phyloP scores from a whole-genome alignment of 2,888 invertebrate species.

The Noctua janthina region DNA sequence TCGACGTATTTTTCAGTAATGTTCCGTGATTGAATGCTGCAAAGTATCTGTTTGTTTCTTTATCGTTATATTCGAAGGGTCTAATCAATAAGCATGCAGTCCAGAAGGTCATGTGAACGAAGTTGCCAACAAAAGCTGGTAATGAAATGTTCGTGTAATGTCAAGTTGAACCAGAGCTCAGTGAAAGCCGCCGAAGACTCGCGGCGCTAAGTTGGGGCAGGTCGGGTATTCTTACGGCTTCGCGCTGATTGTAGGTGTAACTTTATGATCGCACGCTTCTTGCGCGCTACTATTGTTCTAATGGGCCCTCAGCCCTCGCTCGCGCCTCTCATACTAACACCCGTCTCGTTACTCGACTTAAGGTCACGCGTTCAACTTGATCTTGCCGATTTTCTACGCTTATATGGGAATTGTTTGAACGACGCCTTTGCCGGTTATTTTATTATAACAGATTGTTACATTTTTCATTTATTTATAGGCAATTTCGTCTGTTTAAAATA shows the following conservation, averaged over 20 bases:
- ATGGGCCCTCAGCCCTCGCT: constrained; percentile 79
- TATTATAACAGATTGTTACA: constrained; percentile 52
- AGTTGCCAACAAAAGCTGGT: constrained; percentile 36
- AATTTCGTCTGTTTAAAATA: not conserved
- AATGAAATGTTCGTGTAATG: constrained; percentile 60
- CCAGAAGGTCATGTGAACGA: constrained; percentile 23
- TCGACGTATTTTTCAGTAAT: not conserved
- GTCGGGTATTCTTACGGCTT: constrained; percentile 82
- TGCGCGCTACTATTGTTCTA: constrained; percentile 87
- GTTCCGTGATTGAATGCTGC: not conserved
- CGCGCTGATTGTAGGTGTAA: constrained; percentile 83
- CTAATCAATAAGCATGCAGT: constrained; percentile 28
- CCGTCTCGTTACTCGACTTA: constrained; percentile 80
- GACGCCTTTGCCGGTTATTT: constrained; percentile 74
- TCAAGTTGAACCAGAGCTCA: constrained; percentile 50
- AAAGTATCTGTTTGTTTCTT: not conserved
- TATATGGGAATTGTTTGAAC: constrained; percentile 79
- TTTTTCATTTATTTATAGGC: constrained; percentile 65
- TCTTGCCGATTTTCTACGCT: constrained; percentile 82
- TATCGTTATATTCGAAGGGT: not conserved
- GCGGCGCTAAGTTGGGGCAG: constrained; percentile 79
- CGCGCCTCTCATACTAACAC: constrained; percentile 77
- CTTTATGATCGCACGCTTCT: constrained; percentile 87
- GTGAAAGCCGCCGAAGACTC: constrained; percentile 71
- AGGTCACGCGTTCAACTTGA: constrained; percentile 85